Evolutionary conservation across 2,113 vertebrate genomes (phyloP).

Genomic region (Phalacrocorax aristotelis): DNA sequence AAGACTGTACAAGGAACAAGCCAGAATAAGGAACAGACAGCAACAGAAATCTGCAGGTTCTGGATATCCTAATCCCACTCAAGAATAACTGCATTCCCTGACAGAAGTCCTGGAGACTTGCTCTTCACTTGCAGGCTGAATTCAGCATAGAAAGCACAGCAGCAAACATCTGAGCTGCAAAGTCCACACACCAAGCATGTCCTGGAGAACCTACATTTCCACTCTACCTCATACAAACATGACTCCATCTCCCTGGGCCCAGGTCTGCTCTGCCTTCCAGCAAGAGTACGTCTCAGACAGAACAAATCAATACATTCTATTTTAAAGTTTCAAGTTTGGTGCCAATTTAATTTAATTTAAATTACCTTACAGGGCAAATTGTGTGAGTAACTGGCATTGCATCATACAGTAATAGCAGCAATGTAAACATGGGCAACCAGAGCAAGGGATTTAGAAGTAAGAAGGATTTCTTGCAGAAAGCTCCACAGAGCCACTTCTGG

Average conservation of each 20-base stretch:
- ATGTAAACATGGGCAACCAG: background rate
- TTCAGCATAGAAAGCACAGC: background rate
- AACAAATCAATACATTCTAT: background rate
- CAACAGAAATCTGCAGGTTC: background rate
- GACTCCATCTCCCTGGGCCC: background rate
- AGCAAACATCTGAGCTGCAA: background rate
- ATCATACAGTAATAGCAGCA: background rate
- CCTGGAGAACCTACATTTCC: background rate
- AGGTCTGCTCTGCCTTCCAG: background rate
- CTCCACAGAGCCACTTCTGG: background rate
- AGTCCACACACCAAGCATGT: background rate
- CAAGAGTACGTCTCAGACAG: background rate
- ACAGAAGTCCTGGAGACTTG: background rate
- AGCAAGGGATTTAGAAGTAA: background rate
- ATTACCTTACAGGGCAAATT: background rate
- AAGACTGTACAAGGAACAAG: background rate
- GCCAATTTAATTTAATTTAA: constrained; percentile 10
- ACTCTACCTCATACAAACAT: background rate
- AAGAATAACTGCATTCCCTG: background rate
- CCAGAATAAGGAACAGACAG: background rate
- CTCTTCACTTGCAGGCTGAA: background rate
- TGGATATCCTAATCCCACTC: background rate
- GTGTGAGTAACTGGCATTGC: background rate
- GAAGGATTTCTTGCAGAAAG: background rate
- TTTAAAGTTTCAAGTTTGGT: background rate